phyloP scores from a whole-genome alignment of 2,113 vertebrate species.

The Podilymbus podiceps region DNA sequence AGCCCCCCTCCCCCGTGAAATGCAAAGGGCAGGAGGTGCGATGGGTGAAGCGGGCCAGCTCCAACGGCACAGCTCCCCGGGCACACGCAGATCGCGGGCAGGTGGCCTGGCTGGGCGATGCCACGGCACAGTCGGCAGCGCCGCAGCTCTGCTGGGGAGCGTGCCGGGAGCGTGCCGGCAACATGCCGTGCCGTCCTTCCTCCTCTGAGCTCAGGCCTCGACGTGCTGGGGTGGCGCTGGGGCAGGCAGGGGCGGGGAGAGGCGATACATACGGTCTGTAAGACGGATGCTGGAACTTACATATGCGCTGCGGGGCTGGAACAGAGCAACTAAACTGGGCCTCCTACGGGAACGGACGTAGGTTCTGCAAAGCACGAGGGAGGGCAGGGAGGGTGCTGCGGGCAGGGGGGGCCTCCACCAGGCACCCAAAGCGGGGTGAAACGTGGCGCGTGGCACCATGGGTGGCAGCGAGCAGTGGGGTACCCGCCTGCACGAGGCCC shows the following conservation, averaged over 20 bases:
- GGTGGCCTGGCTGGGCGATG: not conserved
- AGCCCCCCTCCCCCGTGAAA: not conserved
- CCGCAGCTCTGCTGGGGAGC: not conserved
- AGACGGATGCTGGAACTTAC: not conserved
- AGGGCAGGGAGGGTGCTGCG: not conserved
- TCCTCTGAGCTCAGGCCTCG: not conserved
- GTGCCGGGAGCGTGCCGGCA: not conserved
- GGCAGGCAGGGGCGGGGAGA: not conserved
- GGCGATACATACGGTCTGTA: not conserved
- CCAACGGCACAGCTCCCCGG: fast-evolving
- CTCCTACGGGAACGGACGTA: not conserved
- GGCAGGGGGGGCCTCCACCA: not conserved
- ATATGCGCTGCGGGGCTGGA: not conserved
- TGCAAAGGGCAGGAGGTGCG: not conserved
- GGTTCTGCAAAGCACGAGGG: constrained; percentile 16
- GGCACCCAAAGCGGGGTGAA: not conserved
- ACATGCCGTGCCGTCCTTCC: not conserved
- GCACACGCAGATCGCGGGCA: not conserved
- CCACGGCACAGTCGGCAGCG: not conserved
- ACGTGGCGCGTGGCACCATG: not conserved
- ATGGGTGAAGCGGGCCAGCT: not conserved
- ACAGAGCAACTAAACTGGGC: not conserved
- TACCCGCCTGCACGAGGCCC: fast-evolving
- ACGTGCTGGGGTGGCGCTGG: not conserved
- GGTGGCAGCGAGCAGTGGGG: not conserved